These are phyloP conservation scores for Upupa epops DNA, from an alignment of 2,113 vertebrate genomes.

Conservation along the genomic window DNA sequence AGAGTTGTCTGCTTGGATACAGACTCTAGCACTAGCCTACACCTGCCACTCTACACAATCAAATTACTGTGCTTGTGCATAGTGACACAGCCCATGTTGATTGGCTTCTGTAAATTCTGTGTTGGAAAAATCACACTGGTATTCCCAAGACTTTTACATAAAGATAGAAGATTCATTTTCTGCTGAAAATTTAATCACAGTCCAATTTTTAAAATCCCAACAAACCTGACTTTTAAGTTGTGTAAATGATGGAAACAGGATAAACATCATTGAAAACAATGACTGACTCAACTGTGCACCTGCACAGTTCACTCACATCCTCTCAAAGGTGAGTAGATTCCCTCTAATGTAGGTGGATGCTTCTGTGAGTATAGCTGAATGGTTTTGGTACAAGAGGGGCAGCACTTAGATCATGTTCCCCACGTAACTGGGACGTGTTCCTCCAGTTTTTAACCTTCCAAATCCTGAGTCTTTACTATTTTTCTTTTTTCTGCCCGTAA, in stretches of 20 bases:
- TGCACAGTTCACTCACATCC: neutral
- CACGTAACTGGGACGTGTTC: neutral
- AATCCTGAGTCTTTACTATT: neutral
- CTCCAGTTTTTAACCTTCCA: neutral
- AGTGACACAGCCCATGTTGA: neutral
- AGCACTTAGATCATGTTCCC: neutral
- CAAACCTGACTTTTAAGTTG: neutral
- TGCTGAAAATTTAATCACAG: neutral
- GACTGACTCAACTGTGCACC: slow-evolving; percentile 12
- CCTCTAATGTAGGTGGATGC: accelerated
- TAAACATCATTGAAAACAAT: slow-evolving; percentile 29
- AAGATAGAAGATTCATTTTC: neutral
- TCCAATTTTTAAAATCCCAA: neutral
- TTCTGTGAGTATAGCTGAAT: neutral
- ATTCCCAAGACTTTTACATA: neutral
- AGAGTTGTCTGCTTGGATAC: neutral
- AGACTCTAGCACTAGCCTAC: neutral
- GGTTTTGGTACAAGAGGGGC: neutral
- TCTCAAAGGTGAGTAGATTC: neutral
- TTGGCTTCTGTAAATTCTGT: neutral
- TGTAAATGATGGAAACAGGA: slow-evolving; percentile 18
- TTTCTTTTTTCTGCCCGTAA: neutral
- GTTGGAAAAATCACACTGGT: neutral
- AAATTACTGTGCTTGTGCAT: neutral
- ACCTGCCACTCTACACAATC: neutral